Conservation (phyloP, 2,888 invertebrate species). For the Lymantria dispar region DNA sequence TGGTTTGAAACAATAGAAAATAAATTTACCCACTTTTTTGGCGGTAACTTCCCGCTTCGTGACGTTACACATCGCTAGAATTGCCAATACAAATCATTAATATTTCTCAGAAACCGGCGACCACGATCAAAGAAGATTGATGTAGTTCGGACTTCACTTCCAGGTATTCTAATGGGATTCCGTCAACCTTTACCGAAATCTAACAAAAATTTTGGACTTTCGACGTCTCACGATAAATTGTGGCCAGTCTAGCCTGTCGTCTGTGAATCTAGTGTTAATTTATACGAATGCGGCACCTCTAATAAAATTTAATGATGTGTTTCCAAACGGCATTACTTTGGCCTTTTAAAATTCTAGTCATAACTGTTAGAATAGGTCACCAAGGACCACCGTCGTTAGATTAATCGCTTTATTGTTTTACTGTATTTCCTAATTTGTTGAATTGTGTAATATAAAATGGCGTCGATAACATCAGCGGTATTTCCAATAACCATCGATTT, state of each 20-base stretch:
- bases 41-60: too few species aligned
- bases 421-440: conserved; percentile 15
- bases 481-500: neutral
- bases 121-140: conserved; percentile 35
- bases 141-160: conserved; percentile 37
- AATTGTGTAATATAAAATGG: conserved; percentile 20
- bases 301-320: conserved; percentile 46
- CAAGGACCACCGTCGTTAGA: conserved; percentile 19
- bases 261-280: conserved; percentile 59
- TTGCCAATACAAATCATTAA: conserved; percentile 36
- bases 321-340: conserved; percentile 17
- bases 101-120: conserved; percentile 43
- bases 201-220: conserved; percentile 20
- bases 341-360: conserved; percentile 32
- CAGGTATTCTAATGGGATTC: conserved; percentile 54
- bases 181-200: conserved; percentile 34
- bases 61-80: conserved; percentile 37
- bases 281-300: conserved; percentile 46
- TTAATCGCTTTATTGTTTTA: conserved; percentile 29
- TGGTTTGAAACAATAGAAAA: too few species aligned
- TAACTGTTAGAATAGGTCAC: conserved; percentile 24
- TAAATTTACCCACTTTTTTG: too few species aligned
- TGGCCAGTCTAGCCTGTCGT: conserved; percentile 43
- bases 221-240: conserved; percentile 29
- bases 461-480: conserved; percentile 8